Evolutionary conservation across 2,888 invertebrate species (phyloP).

Genomic region (Thalpophila matura): DNA sequence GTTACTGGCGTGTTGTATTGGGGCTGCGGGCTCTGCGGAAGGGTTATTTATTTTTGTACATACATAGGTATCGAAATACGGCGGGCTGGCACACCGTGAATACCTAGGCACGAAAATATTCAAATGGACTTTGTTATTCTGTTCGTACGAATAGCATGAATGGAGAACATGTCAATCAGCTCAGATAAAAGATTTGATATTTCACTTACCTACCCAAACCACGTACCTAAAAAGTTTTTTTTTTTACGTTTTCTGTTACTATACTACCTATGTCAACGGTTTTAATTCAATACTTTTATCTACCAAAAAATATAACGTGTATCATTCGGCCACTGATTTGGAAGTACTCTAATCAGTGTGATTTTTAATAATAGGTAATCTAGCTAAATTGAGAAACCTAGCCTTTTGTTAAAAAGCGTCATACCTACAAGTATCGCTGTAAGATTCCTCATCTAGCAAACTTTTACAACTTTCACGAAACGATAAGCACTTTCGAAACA

Average conservation of each 20-base stretch:
- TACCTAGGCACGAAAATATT: slow-evolving; percentile 50
- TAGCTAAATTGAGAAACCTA: neutral
- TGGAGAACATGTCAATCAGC: slow-evolving; percentile 48
- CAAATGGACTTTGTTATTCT: slow-evolving; percentile 52
- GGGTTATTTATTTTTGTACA: slow-evolving; percentile 56
- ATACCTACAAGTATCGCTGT: slow-evolving; percentile 13
- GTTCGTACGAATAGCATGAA: slow-evolving; percentile 33
- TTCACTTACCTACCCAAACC: no score
- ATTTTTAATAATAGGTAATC: no score
- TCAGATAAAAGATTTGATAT: slow-evolving; percentile 43
- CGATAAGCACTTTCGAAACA: slow-evolving; percentile 43
- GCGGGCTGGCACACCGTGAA: slow-evolving; percentile 29
- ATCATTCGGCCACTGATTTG: neutral
- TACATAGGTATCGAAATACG: slow-evolving; percentile 47
- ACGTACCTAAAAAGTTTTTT: slow-evolving; percentile 2
- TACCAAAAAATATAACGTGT: neutral
- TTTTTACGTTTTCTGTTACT: slow-evolving; percentile 14
- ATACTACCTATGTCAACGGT: neutral
- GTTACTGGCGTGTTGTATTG: slow-evolving; percentile 29
- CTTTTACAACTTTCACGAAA: slow-evolving; percentile 44
- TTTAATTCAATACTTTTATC: neutral
- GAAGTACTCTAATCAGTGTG: no score
- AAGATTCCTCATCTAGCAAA: slow-evolving; percentile 32
- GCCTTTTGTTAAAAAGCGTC: slow-evolving; percentile 7
- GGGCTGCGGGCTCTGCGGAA: slow-evolving; percentile 7